Evolutionary conservation across 2,888 invertebrate genomes (phyloP), one percentile per base, ranked within the genome.

Genomic region (Eupelmus urozonus): DNA sequence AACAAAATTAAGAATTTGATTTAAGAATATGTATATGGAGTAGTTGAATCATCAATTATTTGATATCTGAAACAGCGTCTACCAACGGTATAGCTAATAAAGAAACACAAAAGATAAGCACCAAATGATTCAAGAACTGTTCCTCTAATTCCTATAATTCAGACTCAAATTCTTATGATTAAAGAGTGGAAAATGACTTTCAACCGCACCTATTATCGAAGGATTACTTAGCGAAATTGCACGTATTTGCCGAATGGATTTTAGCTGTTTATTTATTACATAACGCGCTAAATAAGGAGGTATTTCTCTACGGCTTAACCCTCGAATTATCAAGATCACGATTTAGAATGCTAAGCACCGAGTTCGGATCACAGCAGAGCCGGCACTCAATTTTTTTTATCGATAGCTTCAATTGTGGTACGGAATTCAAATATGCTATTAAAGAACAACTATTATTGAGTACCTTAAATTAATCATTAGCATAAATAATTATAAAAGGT

Each of bases 291-390:
- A 27, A 34, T 63, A 63, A 63, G 55, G 18, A 55, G 42, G 20
- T 45, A 59, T 29, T 70, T 16, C n/a, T 62, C 16, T 51, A 40
- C n/a, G 25, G 34, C 51, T 66, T 65, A 75, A 59, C 75, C 75
- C 67, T 51, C 49, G 45, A 45, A 73, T 60, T 75, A 75, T 67
- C 75, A 67, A 75, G 75, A 75, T 67, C 59, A 75, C 25, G 59
- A 16, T 67, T 74, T 75, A 60, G 51, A 75, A 60, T 75, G 60
- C 53, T 49, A 25, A 2, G 9, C 23, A 16, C 20, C 53, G 29
- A 16, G 25, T 40, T 60, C 4, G 40, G 51, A 51, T 75, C 51
- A 27, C 49, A 25, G 18, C 9, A 5, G 34, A 34, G 5, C 34
- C 9, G 9, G 9, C 34, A 34, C 34, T 5, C 3, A 34, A 34